These are phyloP conservation scores for Drosophila barbarae DNA, from an alignment of 2,888 invertebrate species.

Conservation along the genomic window DNA sequence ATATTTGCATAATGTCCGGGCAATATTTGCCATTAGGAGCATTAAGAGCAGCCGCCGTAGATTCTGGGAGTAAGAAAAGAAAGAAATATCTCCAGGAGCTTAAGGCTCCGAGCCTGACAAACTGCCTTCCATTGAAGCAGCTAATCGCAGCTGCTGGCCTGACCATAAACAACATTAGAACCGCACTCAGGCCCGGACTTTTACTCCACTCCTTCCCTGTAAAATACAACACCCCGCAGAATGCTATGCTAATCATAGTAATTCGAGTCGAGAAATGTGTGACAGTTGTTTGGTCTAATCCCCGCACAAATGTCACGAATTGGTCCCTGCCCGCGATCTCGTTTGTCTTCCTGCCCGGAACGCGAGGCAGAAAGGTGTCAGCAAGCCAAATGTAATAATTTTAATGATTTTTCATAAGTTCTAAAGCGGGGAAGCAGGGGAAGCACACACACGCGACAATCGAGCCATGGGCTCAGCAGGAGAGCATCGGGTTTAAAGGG, in stretches of 20 bases:
- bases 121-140: conserved; percentile 39
- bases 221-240: conserved; percentile 13
- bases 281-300: conserved; percentile 73
- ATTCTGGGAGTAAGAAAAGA: conserved; percentile 1
- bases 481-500: neutral
- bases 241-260: conserved; percentile 67
- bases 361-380: conserved; percentile 57
- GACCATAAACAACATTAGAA: conserved; percentile 38
- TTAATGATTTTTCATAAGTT: conserved; percentile 75
- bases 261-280: conserved; percentile 69
- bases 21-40: conserved; percentile 51
- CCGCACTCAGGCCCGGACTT: neutral
- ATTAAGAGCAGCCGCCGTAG: conserved; percentile 22
- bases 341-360: conserved; percentile 34
- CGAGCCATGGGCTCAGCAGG: conserved; percentile 18
- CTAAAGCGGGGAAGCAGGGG: conserved; percentile 36
- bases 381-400: conserved; percentile 74
- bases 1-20: conserved; percentile 64
- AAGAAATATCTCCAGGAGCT: conserved; percentile 29
- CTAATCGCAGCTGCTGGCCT: conserved; percentile 47
- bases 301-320: conserved; percentile 71
- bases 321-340: conserved; percentile 30
- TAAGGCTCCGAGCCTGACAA: conserved; percentile 47
- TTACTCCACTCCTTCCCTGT: neutral
- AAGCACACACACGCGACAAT: conserved; percentile 31